These are phyloP conservation scores for Chrosomus eos DNA, from an alignment of 2,797 vertebrate species.

Conservation along the genomic window DNA sequence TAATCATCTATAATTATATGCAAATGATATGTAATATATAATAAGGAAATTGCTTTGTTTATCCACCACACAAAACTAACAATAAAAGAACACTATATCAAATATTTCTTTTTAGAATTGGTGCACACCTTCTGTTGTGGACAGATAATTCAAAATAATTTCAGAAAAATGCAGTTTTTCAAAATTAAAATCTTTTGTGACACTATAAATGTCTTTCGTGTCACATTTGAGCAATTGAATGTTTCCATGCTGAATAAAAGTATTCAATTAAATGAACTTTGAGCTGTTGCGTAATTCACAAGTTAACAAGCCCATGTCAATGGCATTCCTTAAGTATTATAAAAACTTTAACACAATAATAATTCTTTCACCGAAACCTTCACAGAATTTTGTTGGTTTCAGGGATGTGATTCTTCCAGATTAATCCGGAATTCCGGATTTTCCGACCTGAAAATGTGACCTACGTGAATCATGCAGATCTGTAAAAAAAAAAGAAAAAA, in stretches of 20 bases:
- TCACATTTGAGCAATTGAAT: background rate
- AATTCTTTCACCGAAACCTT: background rate
- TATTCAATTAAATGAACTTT: background rate
- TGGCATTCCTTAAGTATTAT: background rate
- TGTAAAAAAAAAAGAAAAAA: no score
- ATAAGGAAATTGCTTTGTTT: background rate
- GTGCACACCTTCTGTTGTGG: background rate
- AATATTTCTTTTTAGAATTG: background rate
- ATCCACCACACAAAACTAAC: background rate
- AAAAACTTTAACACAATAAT: background rate
- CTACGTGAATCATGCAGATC: no score
- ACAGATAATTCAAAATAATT: background rate
- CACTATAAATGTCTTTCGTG: background rate
- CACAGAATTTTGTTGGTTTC: background rate
- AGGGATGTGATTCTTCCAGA: no score
- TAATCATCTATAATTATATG: background rate
- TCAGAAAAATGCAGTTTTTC: background rate
- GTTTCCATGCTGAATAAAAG: background rate
- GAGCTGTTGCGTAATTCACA: background rate
- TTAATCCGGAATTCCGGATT: no score
- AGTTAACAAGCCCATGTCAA: background rate
- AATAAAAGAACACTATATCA: background rate
- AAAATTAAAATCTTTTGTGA: background rate
- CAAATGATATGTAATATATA: background rate
- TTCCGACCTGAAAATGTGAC: no score